Percentiles rank a stretch among this genome's conserved stretches.
Evolutionary conservation across 2,113 vertebrate species (phyloP).

Genomic region (Tachycineta bicolor): DNA sequence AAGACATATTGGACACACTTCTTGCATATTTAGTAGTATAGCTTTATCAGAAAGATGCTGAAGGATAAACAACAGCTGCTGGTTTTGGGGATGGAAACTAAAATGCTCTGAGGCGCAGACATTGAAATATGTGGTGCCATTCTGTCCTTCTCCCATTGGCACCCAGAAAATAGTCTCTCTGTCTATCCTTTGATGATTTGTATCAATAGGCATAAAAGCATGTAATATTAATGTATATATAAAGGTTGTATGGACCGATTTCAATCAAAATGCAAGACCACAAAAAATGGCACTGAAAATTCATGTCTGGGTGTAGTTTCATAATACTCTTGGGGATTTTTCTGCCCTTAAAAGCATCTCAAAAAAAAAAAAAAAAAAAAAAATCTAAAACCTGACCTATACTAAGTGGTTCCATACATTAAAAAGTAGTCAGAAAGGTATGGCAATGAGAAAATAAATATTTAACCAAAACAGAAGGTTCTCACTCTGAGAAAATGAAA

Average conservation of each 20-base stretch:
- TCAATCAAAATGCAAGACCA: background rate
- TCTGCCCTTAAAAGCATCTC: background rate
- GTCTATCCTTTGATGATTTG: background rate
- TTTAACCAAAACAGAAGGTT: background rate
- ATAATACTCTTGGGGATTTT: rapidly evolving
- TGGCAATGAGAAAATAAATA: background rate
- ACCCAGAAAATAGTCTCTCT: background rate
- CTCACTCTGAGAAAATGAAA: background rate
- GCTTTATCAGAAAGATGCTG: background rate
- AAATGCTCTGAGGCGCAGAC: background rate
- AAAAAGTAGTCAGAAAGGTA: background rate
- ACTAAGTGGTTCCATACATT: background rate
- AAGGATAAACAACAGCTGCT: background rate
- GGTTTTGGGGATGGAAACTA: background rate
- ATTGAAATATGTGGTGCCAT: background rate
- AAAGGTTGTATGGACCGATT: background rate
- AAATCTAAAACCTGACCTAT: background rate
- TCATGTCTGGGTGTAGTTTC: background rate
- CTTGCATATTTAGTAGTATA: background rate
- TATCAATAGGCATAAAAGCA: background rate
- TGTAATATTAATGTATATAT: background rate
- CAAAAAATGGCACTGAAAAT: background rate
- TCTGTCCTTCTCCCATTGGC: background rate
- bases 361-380: background rate
- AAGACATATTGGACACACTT: background rate